Base-by-base conservation (phyloP, 2,113 vertebrate species). In the Siniperca chuatsi region DNA sequence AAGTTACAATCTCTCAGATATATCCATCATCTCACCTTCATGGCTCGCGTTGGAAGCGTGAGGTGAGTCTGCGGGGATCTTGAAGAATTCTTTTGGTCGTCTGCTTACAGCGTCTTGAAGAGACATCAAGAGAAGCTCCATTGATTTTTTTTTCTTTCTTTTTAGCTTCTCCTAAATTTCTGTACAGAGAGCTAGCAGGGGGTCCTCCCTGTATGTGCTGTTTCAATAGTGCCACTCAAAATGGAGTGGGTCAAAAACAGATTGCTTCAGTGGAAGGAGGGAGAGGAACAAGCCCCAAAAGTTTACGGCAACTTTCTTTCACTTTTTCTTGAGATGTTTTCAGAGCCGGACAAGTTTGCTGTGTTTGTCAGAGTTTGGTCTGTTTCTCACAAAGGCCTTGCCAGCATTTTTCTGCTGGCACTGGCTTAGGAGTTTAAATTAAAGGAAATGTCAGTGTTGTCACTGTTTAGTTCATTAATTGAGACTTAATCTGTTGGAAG, bases 41-140 rank as follows among this genome's bases (percentile, higher is more conserved):
- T 87, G 87, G 86, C 89, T 87, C 54, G 25, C 48, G 86, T 57
- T 92, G 89, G 88, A 93, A 89, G 90, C 82, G 83, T 78, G 90
- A 90, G 90, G 84, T 18, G 81, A 89, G 92, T 92, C 94, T 93
- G 92, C 86, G 71, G 96, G 95, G 94, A 94, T 89, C 85, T 75
- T 15, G 81, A 64, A 83, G 85, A 80, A 91, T 86, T 87, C 92
- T 94, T 95, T 93, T 95, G 92, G 92, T 95, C 91, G 93, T 92
- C 88, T 84, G 82, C 91, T 87, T 80, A 86, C 89, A 90, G 92
- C 82, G 15, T 91, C 93, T 93, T 96, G 88, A 95, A 95, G 92
- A 95, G 92, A 95, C 93, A 94, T 96, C 94, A 95, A 93, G 91
- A 93, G 91, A 83, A 80, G 87, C 82, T 44, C 78, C 93, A 96